Base-by-base conservation (phyloP, 2,888 invertebrate species). In the Eurois occulta region DNA sequence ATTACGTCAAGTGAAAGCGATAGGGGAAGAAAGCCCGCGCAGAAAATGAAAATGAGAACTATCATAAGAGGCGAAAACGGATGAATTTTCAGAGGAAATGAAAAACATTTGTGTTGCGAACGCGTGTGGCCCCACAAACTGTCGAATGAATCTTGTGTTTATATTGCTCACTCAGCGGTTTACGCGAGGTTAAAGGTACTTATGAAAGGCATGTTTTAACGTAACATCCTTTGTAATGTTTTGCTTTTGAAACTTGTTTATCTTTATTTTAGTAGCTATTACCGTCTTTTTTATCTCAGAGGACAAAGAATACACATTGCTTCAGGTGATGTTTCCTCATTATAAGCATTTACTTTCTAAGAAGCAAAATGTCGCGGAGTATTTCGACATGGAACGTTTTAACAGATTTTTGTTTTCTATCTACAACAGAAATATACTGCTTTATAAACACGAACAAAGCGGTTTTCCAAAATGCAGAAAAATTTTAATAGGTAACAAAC, bases 1-100 rank as follows among this genome's bases (percentile, higher is more conserved):
- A 87, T 87, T 55, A 52, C 76, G 77, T 75, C 60, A 78, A 81
- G 80, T 88, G 84, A 89, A 89, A 88, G 75, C 83, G 77, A 87
- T 83, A 84, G 77, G 79, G 82, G 78, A 87, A 86, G 80, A 89
- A 88, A 89, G 69, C 86, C 84, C 84, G 86, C 86, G 83, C 77
- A 83, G 83, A 89, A 88, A 91, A 91, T 91, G 89, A 88, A 89
- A 85, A 92, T 88, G 88, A 87, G 86, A 87, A 89, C 85, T 88
- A 86, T 88, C 90, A 88, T 91, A 90, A 89, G 89, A 88, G 85
- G 81, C 80, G 81, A 90, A 92, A 90, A 91, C 90, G 81, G 91
- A 92, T 91, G 87, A 91, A 91, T 91, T 91, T 91, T 82, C 78
- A 85, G 73, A 75, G 86, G 86, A 90, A 91, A 91, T 90, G 87